Conservation (phyloP, 1,140 invertebrate genomes). For the Spodoptera litura region DNA sequence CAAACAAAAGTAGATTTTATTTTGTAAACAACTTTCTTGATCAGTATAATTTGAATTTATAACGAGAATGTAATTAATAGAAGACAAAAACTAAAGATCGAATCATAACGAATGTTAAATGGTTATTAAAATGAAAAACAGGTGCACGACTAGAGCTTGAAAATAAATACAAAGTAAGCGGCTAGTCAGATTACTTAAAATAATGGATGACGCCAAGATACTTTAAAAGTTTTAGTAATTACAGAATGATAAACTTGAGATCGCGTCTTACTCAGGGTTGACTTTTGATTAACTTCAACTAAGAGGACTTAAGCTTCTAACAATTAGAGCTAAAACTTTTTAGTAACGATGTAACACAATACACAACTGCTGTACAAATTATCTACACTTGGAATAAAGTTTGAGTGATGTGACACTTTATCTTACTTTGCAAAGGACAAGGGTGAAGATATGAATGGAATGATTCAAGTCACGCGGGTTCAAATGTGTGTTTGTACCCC, state of each 20-base stretch:
- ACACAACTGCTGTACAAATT: background rate
- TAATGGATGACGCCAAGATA: slow-evolving; percentile 3
- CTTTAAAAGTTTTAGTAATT: background rate
- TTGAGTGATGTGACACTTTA: slow-evolving; percentile 33
- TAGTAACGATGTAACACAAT: background rate
- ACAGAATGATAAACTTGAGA: slow-evolving; percentile 6
- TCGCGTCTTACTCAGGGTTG: background rate
- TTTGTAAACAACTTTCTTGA: background rate
- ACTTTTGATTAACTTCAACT: slow-evolving; percentile 16
- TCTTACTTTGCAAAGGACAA: slow-evolving; percentile 21
- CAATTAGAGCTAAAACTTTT: background rate
- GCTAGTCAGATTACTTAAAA: slow-evolving; percentile 19
- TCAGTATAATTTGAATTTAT: background rate
- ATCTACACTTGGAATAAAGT: background rate
- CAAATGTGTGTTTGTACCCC: slow-evolving; percentile 28
- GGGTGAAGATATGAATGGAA: slow-evolving; percentile 39
- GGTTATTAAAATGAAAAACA: background rate
- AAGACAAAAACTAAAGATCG: background rate
- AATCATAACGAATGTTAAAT: background rate
- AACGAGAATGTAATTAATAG: background rate
- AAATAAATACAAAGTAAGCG: background rate
- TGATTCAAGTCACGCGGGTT: slow-evolving; percentile 41
- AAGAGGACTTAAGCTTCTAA: background rate
- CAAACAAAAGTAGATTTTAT: too few relatives aligned
- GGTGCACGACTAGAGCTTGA: background rate